Conservation (phyloP, 2,888 invertebrate genomes). For the Rapana venosa region DNA sequence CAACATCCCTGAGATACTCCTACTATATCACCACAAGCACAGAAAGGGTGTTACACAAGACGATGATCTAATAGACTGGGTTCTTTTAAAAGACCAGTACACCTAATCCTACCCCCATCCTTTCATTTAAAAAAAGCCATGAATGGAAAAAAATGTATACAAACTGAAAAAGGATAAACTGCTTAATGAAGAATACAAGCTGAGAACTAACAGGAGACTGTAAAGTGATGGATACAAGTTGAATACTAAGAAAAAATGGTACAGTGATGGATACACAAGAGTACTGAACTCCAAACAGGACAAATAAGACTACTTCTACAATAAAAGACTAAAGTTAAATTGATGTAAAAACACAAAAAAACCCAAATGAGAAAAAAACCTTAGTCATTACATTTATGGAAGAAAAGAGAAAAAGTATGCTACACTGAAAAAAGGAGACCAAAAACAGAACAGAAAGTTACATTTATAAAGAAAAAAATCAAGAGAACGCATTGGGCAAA, state of each 20-base stretch:
- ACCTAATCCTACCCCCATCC: too few species aligned
- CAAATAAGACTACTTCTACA: not conserved
- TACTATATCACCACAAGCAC: not conserved
- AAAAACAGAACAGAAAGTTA: not conserved
- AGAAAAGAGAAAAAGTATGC: not conserved
- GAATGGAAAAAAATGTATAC: too few species aligned
- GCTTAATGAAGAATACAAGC: too few species aligned
- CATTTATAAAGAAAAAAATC: not conserved
- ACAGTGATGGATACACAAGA: too few species aligned
- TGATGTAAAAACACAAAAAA: too few species aligned
- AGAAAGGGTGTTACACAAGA: not conserved
- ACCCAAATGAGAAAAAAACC: not conserved
- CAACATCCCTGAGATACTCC: not conserved
- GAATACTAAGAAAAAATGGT: not conserved
- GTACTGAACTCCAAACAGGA: not conserved
- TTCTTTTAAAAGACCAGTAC: too few species aligned
- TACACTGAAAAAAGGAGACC: not conserved
- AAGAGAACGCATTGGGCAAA: too few species aligned
- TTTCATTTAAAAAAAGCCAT: too few species aligned
- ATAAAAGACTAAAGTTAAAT: not conserved
- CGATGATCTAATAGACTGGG: too few species aligned
- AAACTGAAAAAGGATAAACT: too few species aligned
- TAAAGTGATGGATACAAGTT: too few species aligned
- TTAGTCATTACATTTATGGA: not conserved
- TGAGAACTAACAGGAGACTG: too few species aligned